These are phyloP conservation scores for Vultur gryphus DNA, from an alignment of 2,797 vertebrate species.

Conservation along the genomic window DNA sequence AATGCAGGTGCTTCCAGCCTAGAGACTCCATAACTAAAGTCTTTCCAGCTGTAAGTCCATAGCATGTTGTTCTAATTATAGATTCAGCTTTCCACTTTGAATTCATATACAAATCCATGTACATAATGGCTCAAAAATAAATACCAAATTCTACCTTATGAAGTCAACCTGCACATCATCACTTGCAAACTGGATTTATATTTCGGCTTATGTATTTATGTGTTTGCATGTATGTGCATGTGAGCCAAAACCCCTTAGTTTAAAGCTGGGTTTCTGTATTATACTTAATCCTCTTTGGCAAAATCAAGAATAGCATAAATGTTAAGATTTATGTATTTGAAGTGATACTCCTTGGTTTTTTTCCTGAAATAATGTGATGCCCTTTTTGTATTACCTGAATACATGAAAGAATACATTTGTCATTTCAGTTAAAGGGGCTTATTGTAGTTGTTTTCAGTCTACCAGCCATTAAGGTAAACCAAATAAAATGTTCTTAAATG, in stretches of 20 bases:
- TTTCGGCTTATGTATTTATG: not conserved
- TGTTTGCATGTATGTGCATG: not conserved
- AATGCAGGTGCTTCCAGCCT: not conserved
- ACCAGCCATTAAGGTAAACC: not conserved
- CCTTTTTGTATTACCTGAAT: not conserved
- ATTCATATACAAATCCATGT: not conserved
- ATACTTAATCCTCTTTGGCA: not conserved
- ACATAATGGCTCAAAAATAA: not conserved
- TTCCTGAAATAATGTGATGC: not conserved
- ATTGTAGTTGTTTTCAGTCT: not conserved
- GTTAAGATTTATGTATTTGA: not conserved
- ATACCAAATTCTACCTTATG: not conserved
- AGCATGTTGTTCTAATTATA: not conserved
- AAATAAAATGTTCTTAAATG: not conserved
- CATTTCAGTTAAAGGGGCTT: not conserved
- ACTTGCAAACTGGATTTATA: not conserved
- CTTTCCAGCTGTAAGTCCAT: not conserved
- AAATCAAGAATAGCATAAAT: not conserved
- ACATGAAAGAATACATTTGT: not conserved
- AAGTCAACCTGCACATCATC: not conserved
- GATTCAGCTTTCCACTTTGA: not conserved
- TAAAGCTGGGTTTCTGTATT: not conserved
- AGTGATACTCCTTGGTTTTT: not conserved
- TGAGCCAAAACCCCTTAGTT: rapidly evolving
- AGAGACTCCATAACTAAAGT: not conserved